These are phyloP conservation scores for Muscicapa adusta DNA, from an alignment of 2,113 vertebrate genomes.

Conservation along the genomic window DNA sequence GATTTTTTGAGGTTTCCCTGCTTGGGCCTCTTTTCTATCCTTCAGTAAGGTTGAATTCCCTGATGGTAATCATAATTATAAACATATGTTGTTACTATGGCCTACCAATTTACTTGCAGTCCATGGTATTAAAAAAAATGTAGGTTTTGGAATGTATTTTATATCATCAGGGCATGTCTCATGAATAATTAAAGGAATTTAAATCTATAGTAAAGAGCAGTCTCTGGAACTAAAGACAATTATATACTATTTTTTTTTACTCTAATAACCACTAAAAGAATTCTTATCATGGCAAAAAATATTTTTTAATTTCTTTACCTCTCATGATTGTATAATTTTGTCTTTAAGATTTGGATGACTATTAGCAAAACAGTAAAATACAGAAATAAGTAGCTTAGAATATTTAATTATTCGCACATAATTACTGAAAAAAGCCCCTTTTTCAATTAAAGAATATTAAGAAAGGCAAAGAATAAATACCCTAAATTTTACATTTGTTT, in stretches of 20 bases:
- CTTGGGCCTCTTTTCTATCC: slow-evolving; percentile 65
- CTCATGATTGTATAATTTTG: background rate
- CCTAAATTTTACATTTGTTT: background rate
- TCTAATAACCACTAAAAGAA: slow-evolving; percentile 34
- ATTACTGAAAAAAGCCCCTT: background rate
- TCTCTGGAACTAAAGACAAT: slow-evolving; percentile 35
- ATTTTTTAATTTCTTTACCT: slow-evolving; percentile 12
- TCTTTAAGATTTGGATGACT: slow-evolving; percentile 9
- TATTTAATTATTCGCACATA: background rate
- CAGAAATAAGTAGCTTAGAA: background rate
- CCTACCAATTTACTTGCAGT: slow-evolving; percentile 67
- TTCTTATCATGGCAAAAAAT: slow-evolving; percentile 1
- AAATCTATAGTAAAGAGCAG: slow-evolving; percentile 1
- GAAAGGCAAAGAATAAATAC: background rate
- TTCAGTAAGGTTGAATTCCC: slow-evolving; percentile 73
- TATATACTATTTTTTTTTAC: slow-evolving; percentile 8
- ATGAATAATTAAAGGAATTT: slow-evolving; percentile 29
- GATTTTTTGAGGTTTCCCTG: slow-evolving; percentile 61
- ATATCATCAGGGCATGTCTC: slow-evolving; percentile 47
- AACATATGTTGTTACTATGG: slow-evolving; percentile 74
- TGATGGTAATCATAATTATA: slow-evolving; percentile 76
- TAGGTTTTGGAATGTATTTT: slow-evolving; percentile 54
- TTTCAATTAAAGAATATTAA: background rate
- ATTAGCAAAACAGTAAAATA: slow-evolving; percentile 1
- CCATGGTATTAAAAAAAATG: slow-evolving; percentile 27